Conservation (phyloP, 2,113 vertebrate species). For the Martes martes region DNA sequence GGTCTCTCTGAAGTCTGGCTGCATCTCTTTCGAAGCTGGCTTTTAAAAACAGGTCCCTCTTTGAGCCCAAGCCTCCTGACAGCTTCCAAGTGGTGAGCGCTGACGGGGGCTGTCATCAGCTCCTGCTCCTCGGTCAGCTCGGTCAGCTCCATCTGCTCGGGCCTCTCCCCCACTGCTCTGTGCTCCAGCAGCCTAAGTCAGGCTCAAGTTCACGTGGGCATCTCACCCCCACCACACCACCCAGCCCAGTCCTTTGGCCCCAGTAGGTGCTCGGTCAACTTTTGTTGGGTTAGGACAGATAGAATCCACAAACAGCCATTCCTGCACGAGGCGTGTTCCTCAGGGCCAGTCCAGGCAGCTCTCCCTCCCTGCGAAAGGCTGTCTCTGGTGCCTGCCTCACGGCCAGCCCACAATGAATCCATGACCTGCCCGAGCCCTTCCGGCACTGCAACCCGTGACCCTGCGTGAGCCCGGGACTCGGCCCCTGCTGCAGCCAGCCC, state of each 20-base stretch:
- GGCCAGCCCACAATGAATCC: not conserved
- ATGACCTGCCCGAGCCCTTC: conserved; percentile 63
- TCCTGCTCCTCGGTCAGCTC: not conserved
- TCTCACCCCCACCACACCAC: not conserved
- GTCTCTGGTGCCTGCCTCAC: not conserved
- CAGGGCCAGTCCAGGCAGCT: not conserved
- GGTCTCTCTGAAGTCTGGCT: not conserved
- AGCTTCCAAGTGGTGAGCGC: not conserved
- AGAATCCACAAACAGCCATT: conserved; percentile 13
- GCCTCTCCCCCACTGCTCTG: not conserved
- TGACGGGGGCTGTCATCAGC: not conserved
- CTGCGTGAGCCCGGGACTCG: conserved; percentile 54
- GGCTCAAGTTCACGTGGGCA: not conserved
- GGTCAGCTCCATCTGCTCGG: too few relatives aligned
- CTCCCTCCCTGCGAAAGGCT: not conserved
- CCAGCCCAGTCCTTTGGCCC: not conserved
- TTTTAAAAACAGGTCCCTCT: not conserved
- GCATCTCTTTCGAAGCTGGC: not conserved
- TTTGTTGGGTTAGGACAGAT: not conserved
- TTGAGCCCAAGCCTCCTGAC: not conserved
- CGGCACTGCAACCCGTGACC: conserved; percentile 44
- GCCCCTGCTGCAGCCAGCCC: conserved; percentile 56
- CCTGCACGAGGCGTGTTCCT: not conserved
- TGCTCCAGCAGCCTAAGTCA: not conserved
- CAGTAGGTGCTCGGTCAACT: not conserved